phyloP scores from a whole-genome alignment of 2,888 invertebrate species.

The Piscicola geometra region DNA sequence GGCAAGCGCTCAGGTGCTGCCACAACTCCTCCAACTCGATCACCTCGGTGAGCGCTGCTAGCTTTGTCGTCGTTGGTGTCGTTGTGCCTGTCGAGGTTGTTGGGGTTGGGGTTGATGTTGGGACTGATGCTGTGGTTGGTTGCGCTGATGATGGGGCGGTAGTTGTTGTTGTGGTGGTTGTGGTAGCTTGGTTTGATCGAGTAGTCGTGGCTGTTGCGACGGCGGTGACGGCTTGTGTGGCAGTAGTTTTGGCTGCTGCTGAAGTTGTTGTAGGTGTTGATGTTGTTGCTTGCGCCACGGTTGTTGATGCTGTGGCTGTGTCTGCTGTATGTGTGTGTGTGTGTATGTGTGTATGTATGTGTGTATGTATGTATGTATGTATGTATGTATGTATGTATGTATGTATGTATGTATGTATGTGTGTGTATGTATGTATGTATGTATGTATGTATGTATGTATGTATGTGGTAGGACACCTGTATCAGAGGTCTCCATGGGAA shows the following conservation, averaged over 20 bases:
- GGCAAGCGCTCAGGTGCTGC: conserved; percentile 72
- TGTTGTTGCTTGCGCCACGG: too few species aligned
- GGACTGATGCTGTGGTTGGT: background rate
- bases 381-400: too few species aligned
- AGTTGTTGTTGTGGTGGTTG: background rate
- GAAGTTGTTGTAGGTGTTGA: background rate
- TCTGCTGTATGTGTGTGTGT: too few species aligned
- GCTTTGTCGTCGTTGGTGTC: conserved; percentile 1
- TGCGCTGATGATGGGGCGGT: background rate
- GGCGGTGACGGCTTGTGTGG: background rate
- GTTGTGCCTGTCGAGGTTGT: background rate
- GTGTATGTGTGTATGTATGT: too few species aligned
- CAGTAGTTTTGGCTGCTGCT: background rate
- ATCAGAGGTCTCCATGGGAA: background rate
- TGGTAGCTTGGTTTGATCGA: background rate
- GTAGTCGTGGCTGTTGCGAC: background rate
- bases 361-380: too few species aligned
- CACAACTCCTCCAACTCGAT: conserved; percentile 70
- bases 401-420: too few species aligned
- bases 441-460: too few species aligned
- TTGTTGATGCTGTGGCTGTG: too few species aligned
- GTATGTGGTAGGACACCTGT: background rate
- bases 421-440: too few species aligned
- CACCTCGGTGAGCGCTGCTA: conserved; percentile 64
- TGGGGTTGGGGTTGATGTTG: background rate